Base-by-base conservation (phyloP, 2,113 vertebrate genomes). In the Perca schrenkii region DNA sequence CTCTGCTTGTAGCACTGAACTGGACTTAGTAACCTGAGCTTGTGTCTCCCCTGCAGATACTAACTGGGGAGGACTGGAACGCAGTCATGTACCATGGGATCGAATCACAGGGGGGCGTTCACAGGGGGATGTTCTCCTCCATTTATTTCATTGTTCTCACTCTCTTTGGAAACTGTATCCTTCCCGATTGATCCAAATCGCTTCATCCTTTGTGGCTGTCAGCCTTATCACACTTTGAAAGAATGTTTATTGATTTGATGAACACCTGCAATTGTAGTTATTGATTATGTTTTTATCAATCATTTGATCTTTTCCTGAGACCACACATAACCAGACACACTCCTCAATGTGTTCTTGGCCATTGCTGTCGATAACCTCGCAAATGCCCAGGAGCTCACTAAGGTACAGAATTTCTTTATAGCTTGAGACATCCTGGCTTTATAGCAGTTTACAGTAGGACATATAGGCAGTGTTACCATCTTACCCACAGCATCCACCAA, bases 131-230 rank as follows among this genome's bases (percentile, higher is more conserved):
- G 98, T 97, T 98, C 91, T 99, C 97, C 22, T 99, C 97, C 16
- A 94, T 98, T 58, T 99, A 99, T 90, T 99, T 99, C 95, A 99
- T 99, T 0, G 95, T 99, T 68, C 94, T 99, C 68, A 99, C 98
- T 0, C 93, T 99, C 22, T 99, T 99, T 47, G 98, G 98, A 67
- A 99, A 99, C 95, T 99, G 98, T 99, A 99, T 99, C 98, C 98
- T 99, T 85, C 21, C n/a, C 0, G 0, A 21, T 15, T 62, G 49
- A 84, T 60, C 22, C 16, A 22, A 15, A 58, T 40, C 0, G 10
- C 46, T 49, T 40, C 5, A 21, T 43, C 6, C 53, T 25, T 70
- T 47, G 49, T 60, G 70, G 10, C 63, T 49, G 34, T 53, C 72
- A 66, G 70, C 25, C 11, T 12, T 40, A 62, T 19, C n/a, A 12